Conservation (phyloP, 2,113 vertebrate genomes). For the Pteruthius melanotis region DNA sequence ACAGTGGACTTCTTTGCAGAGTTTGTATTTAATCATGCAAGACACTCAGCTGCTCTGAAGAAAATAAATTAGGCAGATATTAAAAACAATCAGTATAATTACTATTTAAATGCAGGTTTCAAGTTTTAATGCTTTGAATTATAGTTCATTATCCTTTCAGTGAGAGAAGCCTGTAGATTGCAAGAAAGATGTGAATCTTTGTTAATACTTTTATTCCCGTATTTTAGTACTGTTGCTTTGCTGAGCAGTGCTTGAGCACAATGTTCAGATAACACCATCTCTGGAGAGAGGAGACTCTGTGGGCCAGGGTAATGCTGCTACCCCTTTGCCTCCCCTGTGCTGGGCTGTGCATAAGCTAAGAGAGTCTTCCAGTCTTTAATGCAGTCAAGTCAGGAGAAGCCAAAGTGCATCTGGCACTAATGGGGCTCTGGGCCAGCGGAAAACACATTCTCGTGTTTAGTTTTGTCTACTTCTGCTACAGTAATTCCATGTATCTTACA, state of each 20-base stretch:
- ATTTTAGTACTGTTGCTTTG: background rate
- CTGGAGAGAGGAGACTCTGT: background rate
- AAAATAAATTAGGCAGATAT: background rate
- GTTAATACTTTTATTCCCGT: background rate
- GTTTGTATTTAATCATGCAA: constrained; percentile 1
- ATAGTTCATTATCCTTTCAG: constrained; percentile 1
- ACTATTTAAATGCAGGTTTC: constrained; percentile 22
- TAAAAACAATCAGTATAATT: constrained; percentile 39
- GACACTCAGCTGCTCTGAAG: constrained; percentile 8
- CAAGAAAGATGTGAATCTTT: background rate
- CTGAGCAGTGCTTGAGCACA: background rate
- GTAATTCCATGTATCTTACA: background rate
- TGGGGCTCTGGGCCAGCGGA: background rate
- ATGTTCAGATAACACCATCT: background rate
- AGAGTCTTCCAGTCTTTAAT: background rate
- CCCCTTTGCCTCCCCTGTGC: background rate
- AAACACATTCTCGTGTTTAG: background rate
- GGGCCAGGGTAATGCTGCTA: background rate
- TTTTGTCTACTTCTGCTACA: background rate
- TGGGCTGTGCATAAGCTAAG: background rate
- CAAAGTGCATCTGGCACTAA: background rate
- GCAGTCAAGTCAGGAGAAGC: background rate
- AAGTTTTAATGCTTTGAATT: constrained; percentile 27
- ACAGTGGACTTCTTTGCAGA: background rate
- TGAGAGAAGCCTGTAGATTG: background rate